Evolutionary conservation across 1,140 invertebrate species (phyloP).

Genomic region (Agrypnia vestita): DNA sequence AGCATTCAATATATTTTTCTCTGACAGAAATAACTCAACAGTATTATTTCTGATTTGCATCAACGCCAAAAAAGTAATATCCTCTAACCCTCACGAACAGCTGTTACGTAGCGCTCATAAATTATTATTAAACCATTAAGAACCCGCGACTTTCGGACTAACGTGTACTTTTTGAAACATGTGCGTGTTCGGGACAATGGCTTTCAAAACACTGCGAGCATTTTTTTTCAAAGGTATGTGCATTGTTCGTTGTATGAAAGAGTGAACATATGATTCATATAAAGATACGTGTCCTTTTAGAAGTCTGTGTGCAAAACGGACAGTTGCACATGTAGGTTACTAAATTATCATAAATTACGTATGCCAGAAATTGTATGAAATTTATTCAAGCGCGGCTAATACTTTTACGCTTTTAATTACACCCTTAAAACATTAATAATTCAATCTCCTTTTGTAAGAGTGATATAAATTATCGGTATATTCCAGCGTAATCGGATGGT

Average conservation of each 20-base stretch:
- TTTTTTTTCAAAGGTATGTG: conserved; percentile 3
- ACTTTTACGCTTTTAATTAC: not conserved
- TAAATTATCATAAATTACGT: conserved; percentile 13
- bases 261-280: not conserved
- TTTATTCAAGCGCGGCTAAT: not conserved
- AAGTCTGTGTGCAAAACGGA: not conserved
- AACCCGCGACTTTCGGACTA: not conserved
- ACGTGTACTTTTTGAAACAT: not conserved
- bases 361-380: not conserved
- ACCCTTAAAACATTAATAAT: too few relatives aligned
- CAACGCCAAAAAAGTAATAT: too few relatives aligned
- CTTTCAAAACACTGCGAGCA: conserved; percentile 19
- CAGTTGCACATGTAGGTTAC: not conserved
- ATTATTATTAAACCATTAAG: too few relatives aligned
- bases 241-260: not conserved
- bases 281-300: not conserved
- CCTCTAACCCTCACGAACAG: too few relatives aligned
- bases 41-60: too few relatives aligned
- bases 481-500: too few relatives aligned
- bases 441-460: too few relatives aligned
- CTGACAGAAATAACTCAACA: too few relatives aligned
- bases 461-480: too few relatives aligned
- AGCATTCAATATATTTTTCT: too few relatives aligned
- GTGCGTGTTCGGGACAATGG: conserved; percentile 23
- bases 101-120: too few relatives aligned